Conservation (phyloP, 2,888 invertebrate genomes). For the Mythimna loreyi region DNA sequence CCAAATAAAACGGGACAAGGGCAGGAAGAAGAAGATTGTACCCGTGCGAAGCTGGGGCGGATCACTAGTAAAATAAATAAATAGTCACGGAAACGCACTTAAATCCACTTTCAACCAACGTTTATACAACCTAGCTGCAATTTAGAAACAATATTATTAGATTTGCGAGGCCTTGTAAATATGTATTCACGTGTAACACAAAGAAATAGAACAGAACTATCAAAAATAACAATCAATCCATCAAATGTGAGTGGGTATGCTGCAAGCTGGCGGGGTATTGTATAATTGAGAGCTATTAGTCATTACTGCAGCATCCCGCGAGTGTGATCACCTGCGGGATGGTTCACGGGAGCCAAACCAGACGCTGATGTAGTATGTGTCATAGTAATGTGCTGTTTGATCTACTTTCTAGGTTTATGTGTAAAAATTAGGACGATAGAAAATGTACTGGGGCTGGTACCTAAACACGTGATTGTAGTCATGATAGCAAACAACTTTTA, state of each 20-base stretch:
- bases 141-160: not conserved
- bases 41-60: too few relatives aligned
- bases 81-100: too few relatives aligned
- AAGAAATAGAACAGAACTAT: conserved; percentile 38
- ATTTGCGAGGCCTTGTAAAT: not conserved
- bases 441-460: too few relatives aligned
- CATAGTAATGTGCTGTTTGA: conserved; percentile 23
- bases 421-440: too few relatives aligned
- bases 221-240: conserved; percentile 26
- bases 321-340: conserved; percentile 35
- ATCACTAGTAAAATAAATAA: too few relatives aligned
- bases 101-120: not conserved
- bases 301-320: conserved; percentile 31
- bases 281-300: conserved; percentile 41
- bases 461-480: too few relatives aligned
- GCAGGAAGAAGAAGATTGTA: too few relatives aligned
- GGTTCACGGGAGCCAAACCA: conserved; percentile 38
- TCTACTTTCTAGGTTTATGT: not conserved
- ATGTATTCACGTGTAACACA: not conserved
- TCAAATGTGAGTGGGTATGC: conserved; percentile 2
- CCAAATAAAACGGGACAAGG: too few relatives aligned
- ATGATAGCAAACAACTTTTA: too few relatives aligned
- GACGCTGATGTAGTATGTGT: conserved; percentile 24
- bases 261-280: conserved; percentile 21
- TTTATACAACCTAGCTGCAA: not conserved